Evolutionary conservation across 1,140 invertebrate genomes (phyloP).

Genomic region (Eulimnadia texana): DNA sequence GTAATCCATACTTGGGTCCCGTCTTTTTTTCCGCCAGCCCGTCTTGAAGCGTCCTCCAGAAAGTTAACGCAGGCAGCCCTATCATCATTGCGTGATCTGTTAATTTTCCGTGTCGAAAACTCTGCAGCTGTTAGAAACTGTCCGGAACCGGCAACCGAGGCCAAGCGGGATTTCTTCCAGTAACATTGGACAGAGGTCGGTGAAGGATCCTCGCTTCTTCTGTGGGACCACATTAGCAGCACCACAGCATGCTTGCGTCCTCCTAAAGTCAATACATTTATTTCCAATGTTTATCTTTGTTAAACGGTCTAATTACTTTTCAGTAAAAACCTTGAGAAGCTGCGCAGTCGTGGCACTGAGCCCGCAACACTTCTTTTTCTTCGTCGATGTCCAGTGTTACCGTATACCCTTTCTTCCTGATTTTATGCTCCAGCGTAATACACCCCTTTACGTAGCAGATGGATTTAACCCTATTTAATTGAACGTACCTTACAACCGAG

Average conservation of each 20-base stretch:
- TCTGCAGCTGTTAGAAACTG: conserved; percentile 1
- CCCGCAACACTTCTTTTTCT: background rate
- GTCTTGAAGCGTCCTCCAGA: conserved; percentile 17
- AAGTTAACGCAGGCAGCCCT: conserved; percentile 10
- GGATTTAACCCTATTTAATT: background rate
- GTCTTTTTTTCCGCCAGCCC: conserved; percentile 13
- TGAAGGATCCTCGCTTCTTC: conserved; percentile 10
- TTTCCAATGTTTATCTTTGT: background rate
- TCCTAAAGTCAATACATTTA: background rate
- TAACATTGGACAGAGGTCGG: background rate
- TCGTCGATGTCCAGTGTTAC: background rate
- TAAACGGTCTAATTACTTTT: background rate
- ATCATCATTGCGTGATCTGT: background rate
- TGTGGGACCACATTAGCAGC: conserved; percentile 5
- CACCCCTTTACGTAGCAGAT: background rate
- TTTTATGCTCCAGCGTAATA: background rate
- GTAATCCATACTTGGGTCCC: conserved; percentile 9
- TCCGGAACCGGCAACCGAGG: background rate
- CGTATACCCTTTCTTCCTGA: background rate
- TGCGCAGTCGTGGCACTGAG: background rate
- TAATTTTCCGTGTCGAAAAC: background rate
- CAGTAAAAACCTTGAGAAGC: background rate
- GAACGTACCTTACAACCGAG: background rate
- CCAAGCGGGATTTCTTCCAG: conserved; percentile 4
- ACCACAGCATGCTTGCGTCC: conserved; percentile 12